These are phyloP conservation scores for Magallana ariakensis DNA, from an alignment of 1,140 invertebrate species.

Conservation along the genomic window DNA sequence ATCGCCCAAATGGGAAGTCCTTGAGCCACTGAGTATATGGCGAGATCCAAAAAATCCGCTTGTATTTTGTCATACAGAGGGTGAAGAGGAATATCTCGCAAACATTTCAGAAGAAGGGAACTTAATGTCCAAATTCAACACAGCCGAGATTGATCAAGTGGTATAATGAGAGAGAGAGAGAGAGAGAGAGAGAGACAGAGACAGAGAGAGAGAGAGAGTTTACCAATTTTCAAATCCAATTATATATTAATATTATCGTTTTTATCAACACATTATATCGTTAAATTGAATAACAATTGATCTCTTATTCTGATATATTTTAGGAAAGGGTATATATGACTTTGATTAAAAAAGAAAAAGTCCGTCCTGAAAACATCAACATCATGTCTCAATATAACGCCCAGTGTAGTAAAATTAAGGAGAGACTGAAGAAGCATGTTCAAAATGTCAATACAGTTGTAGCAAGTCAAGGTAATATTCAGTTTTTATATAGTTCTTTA, in stretches of 20 bases:
- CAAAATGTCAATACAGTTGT: slow-evolving; percentile 65
- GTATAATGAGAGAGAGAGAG: slow-evolving; percentile 53
- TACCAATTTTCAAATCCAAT: too few species aligned
- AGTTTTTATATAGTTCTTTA: too few species aligned
- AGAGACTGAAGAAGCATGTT: slow-evolving; percentile 47
- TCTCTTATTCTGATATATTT: background rate
- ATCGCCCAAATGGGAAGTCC: slow-evolving; percentile 11
- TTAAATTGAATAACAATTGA: too few species aligned
- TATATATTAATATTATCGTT: too few species aligned
- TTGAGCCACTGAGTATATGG: slow-evolving; percentile 47
- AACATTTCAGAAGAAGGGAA: slow-evolving; percentile 68
- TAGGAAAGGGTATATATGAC: slow-evolving; percentile 7
- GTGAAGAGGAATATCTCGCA: slow-evolving; percentile 62
- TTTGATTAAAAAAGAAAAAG: slow-evolving; percentile 43
- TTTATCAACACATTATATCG: too few species aligned
- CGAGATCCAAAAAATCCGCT: slow-evolving; percentile 48
- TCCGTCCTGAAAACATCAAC: slow-evolving; percentile 50
- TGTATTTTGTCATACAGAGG: slow-evolving; percentile 68
- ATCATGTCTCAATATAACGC: slow-evolving; percentile 66
- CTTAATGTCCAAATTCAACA: slow-evolving; percentile 68
- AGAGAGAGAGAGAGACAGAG: too few species aligned
- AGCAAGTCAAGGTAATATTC: slow-evolving; percentile 64
- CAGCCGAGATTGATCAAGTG: slow-evolving; percentile 63
- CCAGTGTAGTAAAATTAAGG: slow-evolving; percentile 55
- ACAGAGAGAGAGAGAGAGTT: too few species aligned